Evolutionary conservation across 1,140 invertebrate genomes (phyloP).

Genomic region (Bicyclus anynana): DNA sequence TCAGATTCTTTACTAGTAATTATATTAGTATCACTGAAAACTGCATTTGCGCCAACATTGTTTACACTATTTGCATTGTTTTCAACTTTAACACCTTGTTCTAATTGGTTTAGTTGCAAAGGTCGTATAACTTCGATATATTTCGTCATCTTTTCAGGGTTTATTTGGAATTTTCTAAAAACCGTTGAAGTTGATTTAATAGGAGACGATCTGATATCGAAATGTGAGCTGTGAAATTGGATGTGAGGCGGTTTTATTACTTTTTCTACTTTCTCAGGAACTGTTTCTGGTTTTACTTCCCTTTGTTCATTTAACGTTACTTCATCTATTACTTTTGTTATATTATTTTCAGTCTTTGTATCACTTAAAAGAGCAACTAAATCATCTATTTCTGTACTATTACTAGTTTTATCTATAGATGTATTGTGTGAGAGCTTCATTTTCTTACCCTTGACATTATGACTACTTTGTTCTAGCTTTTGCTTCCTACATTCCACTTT

Average conservation of each 20-base stretch:
- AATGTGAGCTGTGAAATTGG: slow-evolving; percentile 64
- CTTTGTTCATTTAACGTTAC: slow-evolving; percentile 19
- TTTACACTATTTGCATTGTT: slow-evolving; percentile 7
- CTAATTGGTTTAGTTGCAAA: slow-evolving; percentile 31
- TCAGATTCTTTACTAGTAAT: slow-evolving; percentile 8
- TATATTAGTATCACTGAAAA: slow-evolving; percentile 6
- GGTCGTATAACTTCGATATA: slow-evolving; percentile 54
- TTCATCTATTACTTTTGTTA: slow-evolving; percentile 20
- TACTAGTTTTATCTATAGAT: slow-evolving; percentile 14
- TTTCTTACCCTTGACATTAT: slow-evolving; percentile 24
- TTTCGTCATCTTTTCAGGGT: slow-evolving; percentile 58
- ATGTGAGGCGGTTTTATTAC: slow-evolving; percentile 34
- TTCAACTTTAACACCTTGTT: slow-evolving; percentile 14
- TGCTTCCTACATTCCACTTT: slow-evolving; percentile 31
- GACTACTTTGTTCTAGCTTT: slow-evolving; percentile 20
- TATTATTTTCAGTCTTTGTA: slow-evolving; percentile 28
- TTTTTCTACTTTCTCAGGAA: not conserved
- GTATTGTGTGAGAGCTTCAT: slow-evolving; percentile 25
- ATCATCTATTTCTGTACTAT: slow-evolving; percentile 29
- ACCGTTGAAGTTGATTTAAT: slow-evolving; percentile 61
- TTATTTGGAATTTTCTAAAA: slow-evolving; percentile 64
- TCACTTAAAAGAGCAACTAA: slow-evolving; percentile 36
- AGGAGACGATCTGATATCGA: slow-evolving; percentile 67
- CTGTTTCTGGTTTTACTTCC: not conserved
- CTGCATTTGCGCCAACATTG: slow-evolving; percentile 5